Conservation (phyloP, 2,113 vertebrate species). For the Antechinus stuartii region DNA sequence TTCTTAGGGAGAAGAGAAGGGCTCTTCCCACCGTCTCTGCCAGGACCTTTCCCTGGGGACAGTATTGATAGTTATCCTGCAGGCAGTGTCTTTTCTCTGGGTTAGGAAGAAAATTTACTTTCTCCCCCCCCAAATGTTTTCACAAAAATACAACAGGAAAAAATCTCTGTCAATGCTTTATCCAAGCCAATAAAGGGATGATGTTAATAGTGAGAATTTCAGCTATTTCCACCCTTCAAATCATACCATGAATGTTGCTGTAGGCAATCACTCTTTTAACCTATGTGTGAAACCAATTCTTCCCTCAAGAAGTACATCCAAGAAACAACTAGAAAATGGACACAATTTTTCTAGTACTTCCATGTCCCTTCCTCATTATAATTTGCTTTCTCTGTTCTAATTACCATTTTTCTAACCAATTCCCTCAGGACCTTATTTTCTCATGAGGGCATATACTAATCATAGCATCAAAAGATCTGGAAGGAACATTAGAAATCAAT, state of each 20-base stretch:
- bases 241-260: background rate
- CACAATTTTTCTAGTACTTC: background rate
- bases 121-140: slow-evolving; percentile 24
- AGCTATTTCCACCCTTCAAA: background rate
- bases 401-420: background rate
- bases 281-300: background rate
- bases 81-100: background rate
- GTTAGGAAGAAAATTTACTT: slow-evolving; percentile 1
- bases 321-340: background rate
- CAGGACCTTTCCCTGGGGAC: background rate
- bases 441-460: background rate
- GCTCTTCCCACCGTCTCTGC: background rate
- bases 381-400: background rate
- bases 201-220: background rate
- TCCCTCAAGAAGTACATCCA: background rate
- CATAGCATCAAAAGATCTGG: background rate
- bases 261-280: background rate
- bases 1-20: fast-evolving
- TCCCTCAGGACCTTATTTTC: background rate
- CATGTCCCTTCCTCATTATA: background rate
- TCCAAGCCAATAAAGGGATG: background rate
- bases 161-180: background rate
- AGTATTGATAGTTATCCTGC: background rate
- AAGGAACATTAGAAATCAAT: background rate
- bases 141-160: slow-evolving; percentile 35